Percentiles rank a stretch among this genome's conserved stretches.
These are phyloP conservation scores for Enteromius paludinosus DNA, from an alignment of 2,797 vertebrate species.

Conservation along the genomic window DNA sequence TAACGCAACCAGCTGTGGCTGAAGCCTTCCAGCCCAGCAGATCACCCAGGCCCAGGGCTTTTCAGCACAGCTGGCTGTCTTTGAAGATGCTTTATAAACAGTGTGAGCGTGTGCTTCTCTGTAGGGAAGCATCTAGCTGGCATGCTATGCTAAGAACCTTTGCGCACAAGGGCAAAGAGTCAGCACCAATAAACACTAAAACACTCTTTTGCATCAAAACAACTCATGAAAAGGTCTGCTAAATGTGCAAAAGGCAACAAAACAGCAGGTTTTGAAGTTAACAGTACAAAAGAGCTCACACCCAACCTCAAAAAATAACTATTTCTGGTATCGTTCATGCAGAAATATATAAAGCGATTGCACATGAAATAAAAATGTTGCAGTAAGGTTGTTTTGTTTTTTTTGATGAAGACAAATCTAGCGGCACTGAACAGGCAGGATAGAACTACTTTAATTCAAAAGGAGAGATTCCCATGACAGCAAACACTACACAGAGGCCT, in stretches of 20 bases:
- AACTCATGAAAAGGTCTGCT: not conserved
- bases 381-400: not conserved
- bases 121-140: slow-evolving; percentile 13
- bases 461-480: slow-evolving; percentile 25
- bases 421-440: slow-evolving; percentile 18
- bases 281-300: not conserved
- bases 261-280: slow-evolving; percentile 4
- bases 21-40: slow-evolving; percentile 31
- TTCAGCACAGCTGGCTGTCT: slow-evolving; percentile 24
- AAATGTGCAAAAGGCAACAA: slow-evolving; percentile 14
- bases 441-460: slow-evolving; percentile 36
- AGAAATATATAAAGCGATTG: not conserved
- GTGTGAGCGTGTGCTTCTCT: slow-evolving; percentile 29
- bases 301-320: not conserved
- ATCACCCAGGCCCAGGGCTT: slow-evolving; percentile 30
- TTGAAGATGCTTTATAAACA: slow-evolving; percentile 41
- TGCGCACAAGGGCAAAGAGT: slow-evolving; percentile 20
- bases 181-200: slow-evolving; percentile 33
- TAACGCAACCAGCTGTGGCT: slow-evolving; percentile 40
- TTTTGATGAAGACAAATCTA: slow-evolving; percentile 33
- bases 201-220: slow-evolving; percentile 21
- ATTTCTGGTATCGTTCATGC: not conserved
- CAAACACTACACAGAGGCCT: not conserved
- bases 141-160: slow-evolving; percentile 20
- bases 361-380: slow-evolving; percentile 15